Base-by-base conservation (phyloP, 2,888 invertebrate genomes). In the Caenorhabditis wallacei region DNA sequence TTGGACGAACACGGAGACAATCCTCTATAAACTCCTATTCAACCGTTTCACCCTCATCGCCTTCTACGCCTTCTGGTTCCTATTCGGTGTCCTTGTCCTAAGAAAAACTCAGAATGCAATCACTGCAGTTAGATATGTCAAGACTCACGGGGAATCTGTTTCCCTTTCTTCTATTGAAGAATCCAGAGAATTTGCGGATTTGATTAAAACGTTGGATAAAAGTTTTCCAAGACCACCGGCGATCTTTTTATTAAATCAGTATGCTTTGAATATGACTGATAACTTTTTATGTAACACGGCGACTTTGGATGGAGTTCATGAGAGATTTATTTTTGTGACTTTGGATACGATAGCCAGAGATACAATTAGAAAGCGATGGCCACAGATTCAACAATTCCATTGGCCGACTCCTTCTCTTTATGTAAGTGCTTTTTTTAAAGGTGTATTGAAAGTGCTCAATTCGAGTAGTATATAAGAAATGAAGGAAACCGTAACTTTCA, bases 351-450 rank as follows among this genome's bases (percentile, higher is more conserved):
- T 87, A 2, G 88, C 91, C 0, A 68, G 89, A 26, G 89, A 91
- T 72, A 87, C 83, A 2, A 79, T 91, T 43, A 76, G 68, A 53
- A 72, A 86, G 35, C 59, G 87, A 56, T 91, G 91, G 90, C 91
- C 91, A n/a, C 69, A 85, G 26, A 88, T 91, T 68, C 80, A 87
- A 35, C 91, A 91, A 69, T 89, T 91, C 80, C 89, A 91, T 80
- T 91, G 91, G 91, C 91, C 91, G 16, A 91, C 91, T 26, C 91
- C 91, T 7, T 88, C 89, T 22, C 86, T 91, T 71, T 91, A 91
- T 78, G 91, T 91, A 54, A 85, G 89, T 87, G 82, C 22, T 53
- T 53, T 51, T 51, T n/a, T 40, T 30, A 10, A 5, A 24, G 30
- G n/a, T n/a, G n/a, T n/a, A n/a, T n/a, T n/a, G n/a, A n/a, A n/a